Conservation (phyloP, 2,113 vertebrate species). For the Lepisosteus oculatus region DNA sequence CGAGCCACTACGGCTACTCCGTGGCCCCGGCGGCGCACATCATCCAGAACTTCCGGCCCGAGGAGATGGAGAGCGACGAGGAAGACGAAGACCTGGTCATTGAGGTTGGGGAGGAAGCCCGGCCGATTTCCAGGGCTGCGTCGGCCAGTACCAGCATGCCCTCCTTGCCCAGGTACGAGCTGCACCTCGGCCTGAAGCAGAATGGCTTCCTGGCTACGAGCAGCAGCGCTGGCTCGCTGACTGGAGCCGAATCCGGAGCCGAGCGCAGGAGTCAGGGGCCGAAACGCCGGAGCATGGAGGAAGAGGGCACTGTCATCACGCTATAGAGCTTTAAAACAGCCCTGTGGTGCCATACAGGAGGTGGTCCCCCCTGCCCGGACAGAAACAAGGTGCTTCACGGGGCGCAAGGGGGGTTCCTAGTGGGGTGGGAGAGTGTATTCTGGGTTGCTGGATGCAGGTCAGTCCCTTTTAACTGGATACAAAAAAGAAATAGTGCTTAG, state of each 20-base stretch:
- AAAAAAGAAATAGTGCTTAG: too few species aligned
- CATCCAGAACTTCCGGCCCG: constrained; percentile 71
- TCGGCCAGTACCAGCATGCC: constrained; percentile 65
- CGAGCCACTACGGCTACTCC: constrained; percentile 70
- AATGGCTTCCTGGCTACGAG: constrained; percentile 74
- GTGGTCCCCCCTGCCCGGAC: too few species aligned
- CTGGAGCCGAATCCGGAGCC: constrained; percentile 35
- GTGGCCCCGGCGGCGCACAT: constrained; percentile 49
- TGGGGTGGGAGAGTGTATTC: too few species aligned
- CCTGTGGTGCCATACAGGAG: not conserved
- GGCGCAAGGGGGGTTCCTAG: too few species aligned
- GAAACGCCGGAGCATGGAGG: constrained; percentile 73
- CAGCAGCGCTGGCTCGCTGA: constrained; percentile 51
- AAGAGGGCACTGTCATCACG: constrained; percentile 94
- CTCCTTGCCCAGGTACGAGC: constrained; percentile 73
- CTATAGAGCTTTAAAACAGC: constrained; percentile 60
- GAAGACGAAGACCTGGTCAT: constrained; percentile 85
- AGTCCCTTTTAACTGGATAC: too few species aligned
- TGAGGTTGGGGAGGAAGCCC: constrained; percentile 68
- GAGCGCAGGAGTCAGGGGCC: constrained; percentile 45
- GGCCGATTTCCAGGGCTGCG: constrained; percentile 59
- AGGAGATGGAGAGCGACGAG: constrained; percentile 88
- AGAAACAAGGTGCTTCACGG: too few species aligned
- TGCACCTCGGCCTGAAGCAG: constrained; percentile 68
- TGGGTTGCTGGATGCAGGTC: too few species aligned